Evolutionary conservation across 2,113 vertebrate species (phyloP).

Genomic region (Chelonoidis abingdonii): DNA sequence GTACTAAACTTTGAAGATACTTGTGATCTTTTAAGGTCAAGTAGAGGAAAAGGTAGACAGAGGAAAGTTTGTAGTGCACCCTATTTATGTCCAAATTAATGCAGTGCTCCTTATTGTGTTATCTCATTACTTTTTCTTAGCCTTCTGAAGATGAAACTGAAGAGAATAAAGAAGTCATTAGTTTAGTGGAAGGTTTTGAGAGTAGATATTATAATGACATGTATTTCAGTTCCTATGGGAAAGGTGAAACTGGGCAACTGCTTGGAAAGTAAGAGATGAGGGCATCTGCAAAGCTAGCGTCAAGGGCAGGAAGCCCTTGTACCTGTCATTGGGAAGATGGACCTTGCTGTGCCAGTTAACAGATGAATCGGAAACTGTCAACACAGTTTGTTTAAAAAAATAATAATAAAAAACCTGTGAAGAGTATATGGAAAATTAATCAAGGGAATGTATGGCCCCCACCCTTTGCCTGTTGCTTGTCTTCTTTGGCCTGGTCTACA

Average conservation of each 20-base stretch:
- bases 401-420: not conserved
- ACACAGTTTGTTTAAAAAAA: not conserved
- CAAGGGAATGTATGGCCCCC: not conserved
- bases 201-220: not conserved
- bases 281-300: not conserved
- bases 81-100: accelerated
- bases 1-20: not conserved
- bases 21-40: not conserved
- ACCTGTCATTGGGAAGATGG: not conserved
- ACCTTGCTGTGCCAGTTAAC: not conserved
- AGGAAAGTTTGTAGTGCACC: not conserved
- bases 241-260: not conserved
- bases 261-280: not conserved
- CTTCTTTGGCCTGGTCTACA: not conserved
- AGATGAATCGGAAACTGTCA: not conserved
- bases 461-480: not conserved
- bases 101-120: not conserved
- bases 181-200: accelerated
- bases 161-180: not conserved
- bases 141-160: not conserved
- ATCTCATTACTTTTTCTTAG: not conserved
- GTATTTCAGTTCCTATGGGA: not conserved
- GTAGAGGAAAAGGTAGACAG: not conserved
- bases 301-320: not conserved
- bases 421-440: not conserved